Evolutionary conservation across 2,113 vertebrate genomes (phyloP), one percentile per base, ranked within the genome.

Genomic region (Fulica atra): DNA sequence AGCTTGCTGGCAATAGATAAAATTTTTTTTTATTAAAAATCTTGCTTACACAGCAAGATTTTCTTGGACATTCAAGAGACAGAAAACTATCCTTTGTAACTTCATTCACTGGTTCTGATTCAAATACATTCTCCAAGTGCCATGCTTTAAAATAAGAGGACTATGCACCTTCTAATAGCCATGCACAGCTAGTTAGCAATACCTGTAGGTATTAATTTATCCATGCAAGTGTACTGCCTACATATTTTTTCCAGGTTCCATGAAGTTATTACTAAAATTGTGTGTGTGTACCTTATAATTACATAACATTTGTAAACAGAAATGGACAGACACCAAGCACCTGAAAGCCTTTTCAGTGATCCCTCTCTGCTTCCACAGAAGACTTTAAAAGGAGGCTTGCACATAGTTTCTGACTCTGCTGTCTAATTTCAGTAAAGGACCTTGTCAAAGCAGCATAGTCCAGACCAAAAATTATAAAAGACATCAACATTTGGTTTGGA

Each of bases 21-120:
- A n/a, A n/a, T n/a, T 74, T 44, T 66, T 56, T 48, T 86, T 85
- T 89, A 96, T 65, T 57, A 72, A 78, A 94, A 85, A 42, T 74
- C 56, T 44, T 86, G 54, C 36, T 93, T 68, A 77, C 33, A 50
- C 21, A 59, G 42, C n/a, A n/a, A n/a, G n/a, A n/a, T n/a, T 46
- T 84, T 15, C 78, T 88, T 71, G 23, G 46, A 83, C 36, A 89
- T 73, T 16, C 35, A 81, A 79, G 24, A 69, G n/a, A 60, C 13
- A 76, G 54, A 40, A 84, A 40, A 80, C 29, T 50, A 61, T 51
- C 46, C 72, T 88, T 42, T 26, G 11, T 46, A 94, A 82, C 60
- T 50, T 93, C 46, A 56, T 61, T 71, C 16, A 46, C 68, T 85
- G 46, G 86, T 88, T 40, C 38, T 50, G 33, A 93, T 36, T 89